A percentile compares a stretch with the other conserved stretches of the same genome.
phyloP scores from a whole-genome alignment of 2,797 vertebrate species.

The Tamandua tetradactyla region DNA sequence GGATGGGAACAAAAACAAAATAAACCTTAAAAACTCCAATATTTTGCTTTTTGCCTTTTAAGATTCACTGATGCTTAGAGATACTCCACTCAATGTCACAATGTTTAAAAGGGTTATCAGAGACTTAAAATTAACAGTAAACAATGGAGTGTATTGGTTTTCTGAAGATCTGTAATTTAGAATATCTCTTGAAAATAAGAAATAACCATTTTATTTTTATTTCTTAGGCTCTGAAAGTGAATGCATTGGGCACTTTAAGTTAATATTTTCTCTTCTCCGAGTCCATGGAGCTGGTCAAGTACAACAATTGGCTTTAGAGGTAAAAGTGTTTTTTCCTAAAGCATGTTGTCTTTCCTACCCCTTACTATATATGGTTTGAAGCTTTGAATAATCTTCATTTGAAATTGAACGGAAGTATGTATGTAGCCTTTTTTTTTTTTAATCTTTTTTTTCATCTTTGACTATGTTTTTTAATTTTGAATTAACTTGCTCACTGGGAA shows the following conservation, averaged over 20 bases:
- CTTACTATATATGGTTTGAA: neutral
- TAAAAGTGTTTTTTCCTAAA: slow-evolving; percentile 79
- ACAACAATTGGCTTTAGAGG: slow-evolving; percentile 98
- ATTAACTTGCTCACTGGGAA: slow-evolving; percentile 18
- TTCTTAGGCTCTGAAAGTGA: slow-evolving; percentile 95
- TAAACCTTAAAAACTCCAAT: neutral
- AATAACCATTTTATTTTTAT: slow-evolving; percentile 28
- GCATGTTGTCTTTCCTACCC: neutral
- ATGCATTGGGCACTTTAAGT: slow-evolving; percentile 98
- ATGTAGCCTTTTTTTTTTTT: neutral
- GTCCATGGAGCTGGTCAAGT: slow-evolving; percentile 98
- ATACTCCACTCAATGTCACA: neutral
- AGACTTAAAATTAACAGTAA: neutral
- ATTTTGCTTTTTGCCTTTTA: neutral
- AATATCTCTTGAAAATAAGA: neutral
- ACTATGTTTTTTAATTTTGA: slow-evolving; percentile 19
- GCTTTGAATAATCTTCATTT: neutral
- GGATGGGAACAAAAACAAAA: neutral
- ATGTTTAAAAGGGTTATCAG: neutral
- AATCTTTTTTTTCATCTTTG: neutral
- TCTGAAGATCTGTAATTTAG: neutral
- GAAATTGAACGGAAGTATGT: neutral
- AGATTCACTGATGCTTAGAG: neutral
- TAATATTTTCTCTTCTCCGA: slow-evolving; percentile 97
- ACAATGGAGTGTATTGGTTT: neutral